Evolutionary conservation across 2,797 vertebrate species (phyloP).

Genomic region (Spinibarbus caldwelli): DNA sequence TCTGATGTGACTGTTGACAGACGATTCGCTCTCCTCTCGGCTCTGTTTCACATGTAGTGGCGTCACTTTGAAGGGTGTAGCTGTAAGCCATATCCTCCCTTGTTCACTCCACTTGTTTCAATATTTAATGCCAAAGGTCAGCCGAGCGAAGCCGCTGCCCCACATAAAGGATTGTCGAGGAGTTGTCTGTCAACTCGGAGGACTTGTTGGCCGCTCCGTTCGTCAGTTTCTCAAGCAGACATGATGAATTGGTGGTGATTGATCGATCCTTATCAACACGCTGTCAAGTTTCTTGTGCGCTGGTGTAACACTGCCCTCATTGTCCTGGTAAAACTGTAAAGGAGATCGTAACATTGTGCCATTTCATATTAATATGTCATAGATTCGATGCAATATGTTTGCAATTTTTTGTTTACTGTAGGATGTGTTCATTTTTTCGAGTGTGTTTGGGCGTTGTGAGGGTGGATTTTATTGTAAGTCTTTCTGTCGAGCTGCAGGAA

Average conservation of each 20-base stretch:
- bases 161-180: conserved; percentile 3
- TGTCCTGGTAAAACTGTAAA: not conserved
- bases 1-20: conserved; percentile 39
- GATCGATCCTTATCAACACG: conserved; percentile 19
- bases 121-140: conserved; percentile 52
- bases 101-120: conserved; percentile 31
- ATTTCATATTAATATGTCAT: not conserved
- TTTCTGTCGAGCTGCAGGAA: conserved; percentile 35
- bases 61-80: conserved; percentile 31
- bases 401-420: not conserved
- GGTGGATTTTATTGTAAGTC: conserved; percentile 48
- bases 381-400: not conserved
- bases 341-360: conserved; percentile 18
- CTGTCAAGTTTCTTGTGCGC: not conserved
- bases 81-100: conserved; percentile 33
- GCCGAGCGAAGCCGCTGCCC: conserved; percentile 19
- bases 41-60: conserved; percentile 29
- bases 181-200: conserved; percentile 9
- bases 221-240: conserved; percentile 26
- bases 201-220: not conserved
- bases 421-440: not conserved
- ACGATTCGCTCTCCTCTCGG: conserved; percentile 27
- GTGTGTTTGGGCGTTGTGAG: conserved; percentile 17
- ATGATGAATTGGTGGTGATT: conserved; percentile 31
- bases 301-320: conserved; percentile 1